Evolutionary conservation across 2,113 vertebrate genomes (phyloP).

Genomic region (Perognathus longimembris): DNA sequence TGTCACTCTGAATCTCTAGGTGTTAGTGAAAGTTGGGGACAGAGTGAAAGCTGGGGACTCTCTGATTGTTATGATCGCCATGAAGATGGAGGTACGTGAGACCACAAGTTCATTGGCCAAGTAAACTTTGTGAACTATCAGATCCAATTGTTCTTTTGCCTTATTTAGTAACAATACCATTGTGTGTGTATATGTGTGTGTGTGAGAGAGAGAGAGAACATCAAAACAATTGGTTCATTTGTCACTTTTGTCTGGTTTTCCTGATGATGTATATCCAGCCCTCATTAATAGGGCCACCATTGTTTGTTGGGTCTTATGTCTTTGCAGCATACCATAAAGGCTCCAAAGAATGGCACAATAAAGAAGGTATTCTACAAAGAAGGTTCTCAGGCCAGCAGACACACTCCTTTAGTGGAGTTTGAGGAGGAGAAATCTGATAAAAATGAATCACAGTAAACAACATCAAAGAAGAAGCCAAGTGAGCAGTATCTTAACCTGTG

Average conservation of each 20-base stretch:
- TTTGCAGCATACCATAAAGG: constrained; percentile 93
- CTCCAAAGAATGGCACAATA: constrained; percentile 93
- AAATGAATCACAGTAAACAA: constrained; percentile 70
- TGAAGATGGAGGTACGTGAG: constrained; percentile 98
- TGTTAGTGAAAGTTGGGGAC: constrained; percentile 95
- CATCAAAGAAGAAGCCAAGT: not conserved
- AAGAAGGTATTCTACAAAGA: constrained; percentile 94
- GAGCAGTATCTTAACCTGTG: not conserved
- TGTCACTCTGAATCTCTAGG: constrained; percentile 84
- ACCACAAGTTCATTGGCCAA: not conserved
- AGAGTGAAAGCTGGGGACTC: constrained; percentile 92
- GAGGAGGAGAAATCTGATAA: constrained; percentile 89
- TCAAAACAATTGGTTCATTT: not conserved
- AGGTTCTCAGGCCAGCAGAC: constrained; percentile 94
- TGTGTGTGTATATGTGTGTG: too few relatives aligned
- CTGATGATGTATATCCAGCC: not conserved
- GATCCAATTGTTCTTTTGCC: not conserved
- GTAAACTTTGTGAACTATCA: not conserved
- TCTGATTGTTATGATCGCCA: constrained; percentile 98
- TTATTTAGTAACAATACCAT: not conserved
- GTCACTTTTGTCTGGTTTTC: not conserved
- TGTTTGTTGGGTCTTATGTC: constrained; percentile 57
- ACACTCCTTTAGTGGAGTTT: constrained; percentile 91
- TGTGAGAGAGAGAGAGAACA: not conserved
- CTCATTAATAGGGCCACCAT: fast-evolving